Percentiles rank a stretch among this genome's conserved stretches.
These are phyloP conservation scores for Spondyliosoma cantharus DNA, from an alignment of 2,797 vertebrate genomes.

Conservation along the genomic window DNA sequence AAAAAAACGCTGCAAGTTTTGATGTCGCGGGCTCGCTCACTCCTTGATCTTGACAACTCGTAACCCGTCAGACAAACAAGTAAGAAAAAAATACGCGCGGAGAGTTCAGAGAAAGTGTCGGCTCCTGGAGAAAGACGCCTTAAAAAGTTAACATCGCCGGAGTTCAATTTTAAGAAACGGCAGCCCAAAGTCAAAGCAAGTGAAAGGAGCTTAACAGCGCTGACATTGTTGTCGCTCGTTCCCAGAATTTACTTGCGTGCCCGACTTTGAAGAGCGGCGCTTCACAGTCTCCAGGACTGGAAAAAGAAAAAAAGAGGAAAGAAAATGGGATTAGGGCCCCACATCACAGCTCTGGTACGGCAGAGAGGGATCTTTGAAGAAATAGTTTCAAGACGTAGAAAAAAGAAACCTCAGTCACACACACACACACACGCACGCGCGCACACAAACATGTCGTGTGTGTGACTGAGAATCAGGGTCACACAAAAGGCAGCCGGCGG, in stretches of 20 bases:
- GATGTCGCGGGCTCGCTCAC: background rate
- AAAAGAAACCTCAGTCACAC: slow-evolving; percentile 18
- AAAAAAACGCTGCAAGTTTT: slow-evolving; percentile 3
- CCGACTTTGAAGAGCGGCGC: slow-evolving; percentile 60
- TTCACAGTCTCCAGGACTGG: slow-evolving; percentile 65
- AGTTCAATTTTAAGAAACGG: slow-evolving; percentile 43
- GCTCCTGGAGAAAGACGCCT: slow-evolving; percentile 25
- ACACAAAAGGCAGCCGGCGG: slow-evolving; percentile 1
- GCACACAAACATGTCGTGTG: background rate
- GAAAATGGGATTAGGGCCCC: slow-evolving; percentile 59
- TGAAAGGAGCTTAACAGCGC: slow-evolving; percentile 63
- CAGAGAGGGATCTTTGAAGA: slow-evolving; percentile 67
- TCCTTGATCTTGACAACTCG: slow-evolving; percentile 50
- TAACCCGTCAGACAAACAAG: slow-evolving; percentile 30
- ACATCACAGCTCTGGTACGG: slow-evolving; percentile 55
- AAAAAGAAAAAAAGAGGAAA: slow-evolving; percentile 38
- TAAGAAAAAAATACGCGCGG: slow-evolving; percentile 6
- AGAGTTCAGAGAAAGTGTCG: slow-evolving; percentile 33
- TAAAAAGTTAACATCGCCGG: slow-evolving; percentile 32
- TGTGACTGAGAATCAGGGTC: slow-evolving; percentile 17
- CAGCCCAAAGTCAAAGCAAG: slow-evolving; percentile 58
- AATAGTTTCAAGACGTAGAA: slow-evolving; percentile 36
- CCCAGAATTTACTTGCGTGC: slow-evolving; percentile 46
- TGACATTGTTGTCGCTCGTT: slow-evolving; percentile 65
- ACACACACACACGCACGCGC: background rate